Base-by-base conservation (phyloP, 1,140 invertebrate species). In the Notospermus geniculatus region DNA sequence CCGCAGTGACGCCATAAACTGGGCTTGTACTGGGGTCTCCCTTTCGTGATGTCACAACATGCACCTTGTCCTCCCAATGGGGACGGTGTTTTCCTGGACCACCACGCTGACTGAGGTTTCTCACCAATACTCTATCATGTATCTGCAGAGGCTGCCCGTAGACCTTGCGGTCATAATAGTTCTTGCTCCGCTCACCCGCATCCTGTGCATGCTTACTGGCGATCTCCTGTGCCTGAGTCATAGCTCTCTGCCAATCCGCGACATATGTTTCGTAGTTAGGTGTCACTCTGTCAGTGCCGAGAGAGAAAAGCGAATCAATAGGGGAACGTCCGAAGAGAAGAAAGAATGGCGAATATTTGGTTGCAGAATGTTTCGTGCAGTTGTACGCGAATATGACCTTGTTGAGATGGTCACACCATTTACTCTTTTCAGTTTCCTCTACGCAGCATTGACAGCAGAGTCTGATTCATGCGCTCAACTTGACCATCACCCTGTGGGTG, bases 121-220 rank as follows among this genome's bases (percentile, higher is more conserved):
- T n/a, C 23, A 66, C 69, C 30, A 68, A 32, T 4, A 69, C 67
- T n/a, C 60, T 43, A 46, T 69, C 67, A 25, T 65, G 64, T 29
- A 52, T 39, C 36, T 45, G 17, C 46, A 64, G 17, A 29, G 36
- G 55, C 23, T 23, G 54, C 11, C 52, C 32, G 1, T 11, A 23
- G 13, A 30, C 25, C 43, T 45, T 45, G 32, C 43, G 54, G 25
- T 63, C 45, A 19, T 63, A 54, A n/a, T 54, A 45, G 2, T 58
- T 46, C 45, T 63, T 54, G 23, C 22, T 23, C 1, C 25, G 19
- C 0, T 15, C 25, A 22, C 17, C 23, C 28, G 27, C 50, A 54
- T 54, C 54, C 25, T 4, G 1, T 19, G 28, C 29, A 0, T 41
- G 53, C 22, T 45, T 0, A 7, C 30, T 2, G 2, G 57, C 62